A percentile compares a stretch with the other conserved stretches of the same genome.
These are phyloP conservation scores for Silurus lanzhouensis DNA, from an alignment of 2,797 vertebrate species.

Conservation along the genomic window DNA sequence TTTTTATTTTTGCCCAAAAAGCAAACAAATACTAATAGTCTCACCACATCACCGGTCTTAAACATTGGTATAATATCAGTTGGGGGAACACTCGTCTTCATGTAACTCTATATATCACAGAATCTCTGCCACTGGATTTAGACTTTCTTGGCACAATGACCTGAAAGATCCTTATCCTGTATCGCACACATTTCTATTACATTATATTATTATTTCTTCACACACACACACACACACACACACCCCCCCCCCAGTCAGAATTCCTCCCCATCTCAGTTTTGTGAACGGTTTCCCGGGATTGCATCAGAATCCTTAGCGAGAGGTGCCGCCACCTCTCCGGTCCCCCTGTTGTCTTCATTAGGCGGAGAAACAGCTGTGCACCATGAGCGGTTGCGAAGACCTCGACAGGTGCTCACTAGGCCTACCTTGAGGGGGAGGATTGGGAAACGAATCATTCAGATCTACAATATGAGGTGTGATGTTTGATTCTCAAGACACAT, in stretches of 20 bases:
- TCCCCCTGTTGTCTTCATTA: conserved; percentile 65
- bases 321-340: conserved; percentile 59
- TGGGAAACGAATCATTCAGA: conserved; percentile 21
- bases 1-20: too few relatives aligned
- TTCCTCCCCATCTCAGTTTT: conserved; percentile 7
- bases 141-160: background rate
- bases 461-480: background rate
- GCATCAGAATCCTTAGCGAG: conserved; percentile 69
- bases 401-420: conserved; percentile 56
- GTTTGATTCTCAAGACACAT: background rate
- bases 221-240: too few relatives aligned
- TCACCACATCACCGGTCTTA: too few relatives aligned
- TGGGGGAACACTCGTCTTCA: background rate
- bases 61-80: background rate
- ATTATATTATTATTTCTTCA: background rate
- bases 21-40: too few relatives aligned
- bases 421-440: conserved; percentile 24
- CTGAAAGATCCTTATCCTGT: background rate
- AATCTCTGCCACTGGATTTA: background rate
- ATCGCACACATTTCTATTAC: background rate
- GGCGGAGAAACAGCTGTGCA: conserved; percentile 61
- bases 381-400: conserved; percentile 37
- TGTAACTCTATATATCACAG: background rate
- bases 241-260: background rate
- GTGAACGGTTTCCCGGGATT: conserved; percentile 64